phyloP scores from a whole-genome alignment of 2,888 invertebrate species.

The Stenolophus ochropezus region DNA sequence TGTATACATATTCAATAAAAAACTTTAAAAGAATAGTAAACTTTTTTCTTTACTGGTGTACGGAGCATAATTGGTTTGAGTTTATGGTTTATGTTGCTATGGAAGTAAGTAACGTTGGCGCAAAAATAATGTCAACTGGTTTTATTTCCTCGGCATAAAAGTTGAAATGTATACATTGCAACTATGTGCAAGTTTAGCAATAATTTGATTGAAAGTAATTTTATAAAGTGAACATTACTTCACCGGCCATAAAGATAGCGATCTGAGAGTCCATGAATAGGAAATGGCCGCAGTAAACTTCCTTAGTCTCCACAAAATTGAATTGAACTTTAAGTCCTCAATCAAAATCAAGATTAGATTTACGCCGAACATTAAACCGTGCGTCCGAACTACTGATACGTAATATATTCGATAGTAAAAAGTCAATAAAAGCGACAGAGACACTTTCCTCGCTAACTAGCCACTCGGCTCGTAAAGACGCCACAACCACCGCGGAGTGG shows the following conservation, averaged over 20 bases:
- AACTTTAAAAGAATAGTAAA: no score
- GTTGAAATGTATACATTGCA: no score
- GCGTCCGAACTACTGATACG: constrained; percentile 8
- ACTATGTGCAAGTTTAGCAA: neutral
- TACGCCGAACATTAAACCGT: neutral
- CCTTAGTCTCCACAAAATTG: neutral
- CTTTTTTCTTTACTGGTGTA: no score
- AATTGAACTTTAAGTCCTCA: neutral
- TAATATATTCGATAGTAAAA: constrained; percentile 22
- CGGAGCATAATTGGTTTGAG: no score
- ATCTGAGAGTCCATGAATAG: neutral
- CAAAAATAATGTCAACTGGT: no score
- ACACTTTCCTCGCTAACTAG: neutral
- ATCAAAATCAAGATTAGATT: constrained; percentile 10
- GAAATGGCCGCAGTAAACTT: neutral
- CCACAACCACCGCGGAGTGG: constrained; percentile 4
- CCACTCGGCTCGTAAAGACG: neutral
- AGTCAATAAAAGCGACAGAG: constrained; percentile 4
- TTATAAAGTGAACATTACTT: neutral
- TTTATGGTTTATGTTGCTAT: no score
- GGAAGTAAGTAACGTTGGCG: no score
- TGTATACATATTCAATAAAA: no score
- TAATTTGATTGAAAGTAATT: neutral
- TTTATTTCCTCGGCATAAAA: no score
- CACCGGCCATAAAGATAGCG: neutral